Conservation (phyloP, 2,113 vertebrate species). For the Thalassoma bifasciatum region DNA sequence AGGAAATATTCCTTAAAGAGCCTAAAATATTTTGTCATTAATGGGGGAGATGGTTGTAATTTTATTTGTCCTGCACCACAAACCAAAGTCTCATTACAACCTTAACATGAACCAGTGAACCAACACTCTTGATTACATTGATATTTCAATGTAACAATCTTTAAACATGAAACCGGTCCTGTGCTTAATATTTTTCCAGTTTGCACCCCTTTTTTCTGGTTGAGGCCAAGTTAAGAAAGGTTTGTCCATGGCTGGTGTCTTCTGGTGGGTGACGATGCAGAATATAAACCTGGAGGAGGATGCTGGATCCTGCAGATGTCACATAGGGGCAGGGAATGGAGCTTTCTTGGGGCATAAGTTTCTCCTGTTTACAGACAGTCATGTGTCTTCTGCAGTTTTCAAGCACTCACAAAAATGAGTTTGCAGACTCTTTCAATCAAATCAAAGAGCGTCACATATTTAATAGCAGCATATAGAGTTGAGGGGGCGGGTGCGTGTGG, state of each 20-base stretch:
- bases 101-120: not conserved
- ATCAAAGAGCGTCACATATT: slow-evolving; percentile 28
- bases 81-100: not conserved
- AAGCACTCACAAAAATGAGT: slow-evolving; percentile 14
- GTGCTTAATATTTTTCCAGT: not conserved
- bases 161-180: not conserved
- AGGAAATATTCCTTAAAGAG: not conserved
- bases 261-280: slow-evolving; percentile 34
- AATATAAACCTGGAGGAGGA: slow-evolving; percentile 4
- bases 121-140: not conserved
- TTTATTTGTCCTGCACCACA: not conserved
- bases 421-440: slow-evolving; percentile 23
- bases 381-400: slow-evolving; percentile 33
- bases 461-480: slow-evolving; percentile 8
- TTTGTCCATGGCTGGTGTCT: not conserved
- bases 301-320: not conserved
- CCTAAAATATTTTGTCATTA: not conserved
- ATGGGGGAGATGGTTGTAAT: slow-evolving; percentile 1
- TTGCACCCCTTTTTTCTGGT: not conserved
- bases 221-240: slow-evolving; percentile 22
- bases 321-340: not conserved
- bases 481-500: slow-evolving; percentile 3
- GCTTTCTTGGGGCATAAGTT: slow-evolving; percentile 11
- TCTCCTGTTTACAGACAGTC: slow-evolving; percentile 50
- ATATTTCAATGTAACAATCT: not conserved